phyloP scores from a whole-genome alignment of 2,113 vertebrate genomes.

The Salminus brasiliensis region DNA sequence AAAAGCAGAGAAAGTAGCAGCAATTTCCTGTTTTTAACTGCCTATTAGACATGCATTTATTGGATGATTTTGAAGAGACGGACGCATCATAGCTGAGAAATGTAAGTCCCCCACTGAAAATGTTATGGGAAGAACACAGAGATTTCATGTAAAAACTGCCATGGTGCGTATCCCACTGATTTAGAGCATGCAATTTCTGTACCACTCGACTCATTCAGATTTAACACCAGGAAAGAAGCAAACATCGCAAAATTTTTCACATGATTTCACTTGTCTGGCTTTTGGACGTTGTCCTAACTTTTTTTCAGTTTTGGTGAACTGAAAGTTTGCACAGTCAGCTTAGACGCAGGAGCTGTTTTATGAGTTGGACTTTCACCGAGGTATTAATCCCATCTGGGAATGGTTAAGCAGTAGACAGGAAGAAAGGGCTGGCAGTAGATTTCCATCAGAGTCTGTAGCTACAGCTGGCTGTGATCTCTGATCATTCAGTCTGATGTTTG shows the following conservation, averaged over 20 bases:
- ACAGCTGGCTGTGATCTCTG: not conserved
- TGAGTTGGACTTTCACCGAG: constrained; percentile 15
- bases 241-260: not conserved
- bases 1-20: constrained; percentile 14
- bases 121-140: not conserved
- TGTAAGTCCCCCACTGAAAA: not conserved
- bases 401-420: constrained; percentile 10
- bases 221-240: not conserved
- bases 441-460: constrained; percentile 1
- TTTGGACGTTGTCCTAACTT: not conserved
- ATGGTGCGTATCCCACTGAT: not conserved
- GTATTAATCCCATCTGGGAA: constrained; percentile 42
- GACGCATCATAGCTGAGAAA: constrained; percentile 17
- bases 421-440: not conserved
- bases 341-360: not conserved
- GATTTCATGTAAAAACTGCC: not conserved
- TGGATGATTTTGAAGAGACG: constrained; percentile 13
- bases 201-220: not conserved
- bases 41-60: constrained; percentile 19
- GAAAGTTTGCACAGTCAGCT: constrained; percentile 5
- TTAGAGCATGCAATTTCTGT: not conserved
- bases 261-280: not conserved
- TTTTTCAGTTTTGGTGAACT: not conserved
- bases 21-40: constrained; percentile 35
- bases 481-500: constrained; percentile 5